Conservation (phyloP, 2,113 vertebrate species). For the Neolamprologus variostigma region DNA sequence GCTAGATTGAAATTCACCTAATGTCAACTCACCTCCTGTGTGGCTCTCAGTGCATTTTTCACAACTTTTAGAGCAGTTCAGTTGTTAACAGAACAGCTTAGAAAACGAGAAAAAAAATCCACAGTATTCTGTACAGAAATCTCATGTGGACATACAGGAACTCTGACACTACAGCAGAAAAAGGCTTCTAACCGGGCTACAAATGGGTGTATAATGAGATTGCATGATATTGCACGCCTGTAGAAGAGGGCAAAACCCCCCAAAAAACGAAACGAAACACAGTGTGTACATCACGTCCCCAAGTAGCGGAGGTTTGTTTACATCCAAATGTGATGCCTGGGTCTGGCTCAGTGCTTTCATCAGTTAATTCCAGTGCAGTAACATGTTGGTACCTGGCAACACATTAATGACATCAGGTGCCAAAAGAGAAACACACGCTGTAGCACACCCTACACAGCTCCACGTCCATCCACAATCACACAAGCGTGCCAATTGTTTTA, state of each 20-base stretch:
- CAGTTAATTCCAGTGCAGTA: conserved; percentile 65
- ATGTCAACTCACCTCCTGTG: neutral
- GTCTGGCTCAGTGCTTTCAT: conserved; percentile 68
- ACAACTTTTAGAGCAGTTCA: conserved; percentile 36
- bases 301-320: conserved; percentile 52
- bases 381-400: conserved; percentile 59
- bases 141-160: conserved; percentile 33
- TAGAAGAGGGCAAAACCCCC: neutral
- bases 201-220: neutral
- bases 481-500: conserved; percentile 13
- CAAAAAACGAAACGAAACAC: neutral
- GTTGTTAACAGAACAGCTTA: neutral
- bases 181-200: conserved; percentile 28
- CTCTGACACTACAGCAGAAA: conserved; percentile 30
- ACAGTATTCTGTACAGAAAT: conserved; percentile 35
- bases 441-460: conserved; percentile 15
- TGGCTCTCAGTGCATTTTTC: conserved; percentile 54
- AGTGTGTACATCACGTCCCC: conserved; percentile 41
- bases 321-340: conserved; percentile 60
- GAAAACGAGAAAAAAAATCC: neutral
- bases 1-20: conserved; percentile 20
- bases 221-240: conserved; percentile 61
- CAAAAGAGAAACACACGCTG: conserved; percentile 42
- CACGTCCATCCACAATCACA: conserved; percentile 7
- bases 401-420: conserved; percentile 52